Evolutionary conservation across 2,113 vertebrate genomes (phyloP).

Genomic region (Prietella phreatophila): DNA sequence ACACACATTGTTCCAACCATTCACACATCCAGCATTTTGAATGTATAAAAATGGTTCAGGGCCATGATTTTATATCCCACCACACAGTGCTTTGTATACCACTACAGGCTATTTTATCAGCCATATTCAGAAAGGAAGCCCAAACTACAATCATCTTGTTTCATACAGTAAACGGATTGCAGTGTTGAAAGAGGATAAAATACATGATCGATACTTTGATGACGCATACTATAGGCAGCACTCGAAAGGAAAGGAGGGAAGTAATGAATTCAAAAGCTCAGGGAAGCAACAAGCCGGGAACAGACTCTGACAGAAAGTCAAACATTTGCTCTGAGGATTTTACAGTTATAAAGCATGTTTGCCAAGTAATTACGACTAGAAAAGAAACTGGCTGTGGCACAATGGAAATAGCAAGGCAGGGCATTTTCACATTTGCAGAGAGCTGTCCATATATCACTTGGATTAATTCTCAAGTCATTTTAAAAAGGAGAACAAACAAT

Average conservation of each 20-base stretch:
- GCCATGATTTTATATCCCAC: not conserved
- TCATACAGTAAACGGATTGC: constrained; percentile 40
- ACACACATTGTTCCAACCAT: not conserved
- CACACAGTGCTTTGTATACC: not conserved
- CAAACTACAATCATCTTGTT: constrained; percentile 27
- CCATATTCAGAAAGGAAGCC: not conserved
- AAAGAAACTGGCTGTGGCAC: constrained; percentile 5
- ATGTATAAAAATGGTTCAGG: constrained; percentile 24
- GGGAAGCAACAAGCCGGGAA: constrained; percentile 15
- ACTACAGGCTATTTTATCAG: constrained; percentile 16
- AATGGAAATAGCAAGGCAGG: constrained; percentile 26
- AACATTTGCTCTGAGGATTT: constrained; percentile 33
- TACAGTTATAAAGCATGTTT: constrained; percentile 24
- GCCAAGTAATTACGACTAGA: constrained; percentile 37
- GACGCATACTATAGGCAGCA: constrained; percentile 19
- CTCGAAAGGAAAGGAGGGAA: constrained; percentile 13
- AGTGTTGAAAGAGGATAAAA: constrained; percentile 41
- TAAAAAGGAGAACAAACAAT: not conserved
- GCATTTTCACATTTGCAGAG: constrained; percentile 16
- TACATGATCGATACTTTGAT: constrained; percentile 44
- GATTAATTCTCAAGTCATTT: constrained; percentile 30
- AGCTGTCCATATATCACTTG: constrained; percentile 22
- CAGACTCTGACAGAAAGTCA: constrained; percentile 39
- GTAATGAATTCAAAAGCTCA: constrained; percentile 16
- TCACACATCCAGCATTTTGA: constrained; percentile 7